Base-by-base conservation (phyloP, 2,888 invertebrate genomes). In the Megaustenia siamemsis region DNA sequence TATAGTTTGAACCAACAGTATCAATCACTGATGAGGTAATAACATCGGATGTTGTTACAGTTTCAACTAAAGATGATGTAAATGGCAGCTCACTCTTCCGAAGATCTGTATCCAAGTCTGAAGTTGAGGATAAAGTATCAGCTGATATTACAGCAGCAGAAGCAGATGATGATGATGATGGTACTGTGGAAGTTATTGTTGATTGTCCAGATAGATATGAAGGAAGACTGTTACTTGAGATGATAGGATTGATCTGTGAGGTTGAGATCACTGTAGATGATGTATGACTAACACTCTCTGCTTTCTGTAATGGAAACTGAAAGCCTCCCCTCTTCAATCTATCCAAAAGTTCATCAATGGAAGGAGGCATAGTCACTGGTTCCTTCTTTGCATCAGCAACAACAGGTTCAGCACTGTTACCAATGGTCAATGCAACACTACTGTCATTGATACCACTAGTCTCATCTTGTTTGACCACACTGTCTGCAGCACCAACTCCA, bases 251-350 rank as follows among this genome's bases (percentile, higher is more conserved):
- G 10, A 40, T 6, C 38, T 40, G 49, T 21, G 56, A 1, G 15
- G 49, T n/a, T 35, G 77, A 32, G 24, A 56, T 0, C 40, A 68
- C 24, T n/a, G 28, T 80, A 8, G 84, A 21, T 32, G 73, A n/a
- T 40, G 76, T 15, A 2, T 15, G 38, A 35, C 32, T 15, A 66
- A 21, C 2, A 21, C 21, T 45, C 15, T 69, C 66, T 35, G 40
- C 24, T 69, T 24, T 71, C 69, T 60, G 60, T 38, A 35, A 28
- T 38, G 40, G 53, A 63, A 83, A 45, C 6, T 75, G 79, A 28
- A 84, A 79, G 18, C 84, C 84, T 71, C 84, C 84, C 49, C 78
- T 84, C 45, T 84, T 84, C 24, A 84, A 35, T n/a, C 45, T 78
- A 15, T 84, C 84, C 73, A 84, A 76, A 8, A 84, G 78, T 63